Evolutionary conservation across 2,888 invertebrate species (phyloP), one percentile per base, ranked within the genome.

Genomic region (Erebia ligea): DNA sequence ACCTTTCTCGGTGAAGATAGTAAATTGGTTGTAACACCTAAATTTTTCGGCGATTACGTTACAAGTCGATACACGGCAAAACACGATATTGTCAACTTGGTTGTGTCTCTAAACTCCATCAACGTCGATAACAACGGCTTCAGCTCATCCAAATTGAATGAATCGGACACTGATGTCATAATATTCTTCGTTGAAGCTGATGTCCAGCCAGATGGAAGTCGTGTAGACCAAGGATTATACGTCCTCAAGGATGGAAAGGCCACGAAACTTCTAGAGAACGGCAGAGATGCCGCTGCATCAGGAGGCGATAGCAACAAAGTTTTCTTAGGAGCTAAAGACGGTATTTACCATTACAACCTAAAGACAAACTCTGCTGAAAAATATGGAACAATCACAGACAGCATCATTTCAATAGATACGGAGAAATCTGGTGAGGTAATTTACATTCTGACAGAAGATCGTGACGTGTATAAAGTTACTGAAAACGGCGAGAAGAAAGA

Each of bases 401-500:
- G 72, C 63, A 74, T 82, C 5, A 76, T 79, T 42, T 75, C 74
- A 13, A 77, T 82, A 17, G 77, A 68, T 0, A 77, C 75, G 40
- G 73, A 75, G 6, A 70, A 69, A n/a, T 48, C 56, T 10, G 73
- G 73, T 6, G 86, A 86, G 50, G 25, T 69, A 0, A 77, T 91
- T 1, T 92, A 88, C 75, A 83, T 86, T 21, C 62, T 92, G 1
- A 87, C 86, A 4, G 82, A 84, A 40, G 80, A 85, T 25, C 78
- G 86, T 19, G 77, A 83, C 25, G 59, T 91, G 0, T 90, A 82
- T 75, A 88, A 86, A 78, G 86, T 91, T 0, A 83, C 84, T 8
- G 83, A 88, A 10, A 77, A 81, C 6, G n/a, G n/a, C n/a, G 91
- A 89, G 0, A 82, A 80, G 21, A 89, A 87, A 57, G 82, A 82